Evolutionary conservation across 2,888 invertebrate genomes (phyloP).

Genomic region (Prosopocoilus inquinatus): DNA sequence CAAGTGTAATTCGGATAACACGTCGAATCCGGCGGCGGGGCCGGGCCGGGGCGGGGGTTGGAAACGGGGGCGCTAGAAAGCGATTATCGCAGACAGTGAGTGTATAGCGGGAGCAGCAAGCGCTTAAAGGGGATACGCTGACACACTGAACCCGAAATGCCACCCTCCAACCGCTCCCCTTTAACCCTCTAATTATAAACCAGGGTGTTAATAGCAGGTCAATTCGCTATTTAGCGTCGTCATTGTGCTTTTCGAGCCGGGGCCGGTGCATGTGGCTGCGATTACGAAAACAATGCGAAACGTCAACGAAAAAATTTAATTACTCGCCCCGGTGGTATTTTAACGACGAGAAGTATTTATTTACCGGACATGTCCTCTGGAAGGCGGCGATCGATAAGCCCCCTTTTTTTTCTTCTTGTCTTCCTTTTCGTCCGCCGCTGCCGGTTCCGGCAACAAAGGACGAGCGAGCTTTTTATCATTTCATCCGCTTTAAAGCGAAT

Average conservation of each 20-base stretch:
- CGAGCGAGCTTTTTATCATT: no score
- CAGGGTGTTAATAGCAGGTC: conserved; percentile 48
- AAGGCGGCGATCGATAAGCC: no score
- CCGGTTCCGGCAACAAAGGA: no score
- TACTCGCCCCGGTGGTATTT: no score
- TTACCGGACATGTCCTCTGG: no score
- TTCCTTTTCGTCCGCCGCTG: no score
- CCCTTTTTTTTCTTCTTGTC: no score
- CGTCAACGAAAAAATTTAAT: no score
- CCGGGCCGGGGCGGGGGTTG: background rate
- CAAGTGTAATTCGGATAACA: conserved; percentile 27
- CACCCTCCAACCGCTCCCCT: conserved; percentile 31
- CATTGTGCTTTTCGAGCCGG: conserved; percentile 28
- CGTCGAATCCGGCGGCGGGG: conserved; percentile 16
- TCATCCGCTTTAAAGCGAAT: no score
- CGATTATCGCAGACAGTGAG: conserved; percentile 43
- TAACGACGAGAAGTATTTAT: no score
- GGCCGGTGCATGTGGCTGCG: no score
- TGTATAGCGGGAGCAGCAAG: conserved; percentile 32
- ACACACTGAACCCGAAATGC: conserved; percentile 34
- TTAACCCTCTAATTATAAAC: conserved; percentile 47
- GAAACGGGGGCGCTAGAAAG: conserved; percentile 43
- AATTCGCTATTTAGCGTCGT: conserved; percentile 44
- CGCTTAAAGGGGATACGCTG: conserved; percentile 43
- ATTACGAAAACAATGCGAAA: no score